Evolutionary conservation across 2,113 vertebrate genomes (phyloP).

Genomic region (Nyctereutes procyonoides): DNA sequence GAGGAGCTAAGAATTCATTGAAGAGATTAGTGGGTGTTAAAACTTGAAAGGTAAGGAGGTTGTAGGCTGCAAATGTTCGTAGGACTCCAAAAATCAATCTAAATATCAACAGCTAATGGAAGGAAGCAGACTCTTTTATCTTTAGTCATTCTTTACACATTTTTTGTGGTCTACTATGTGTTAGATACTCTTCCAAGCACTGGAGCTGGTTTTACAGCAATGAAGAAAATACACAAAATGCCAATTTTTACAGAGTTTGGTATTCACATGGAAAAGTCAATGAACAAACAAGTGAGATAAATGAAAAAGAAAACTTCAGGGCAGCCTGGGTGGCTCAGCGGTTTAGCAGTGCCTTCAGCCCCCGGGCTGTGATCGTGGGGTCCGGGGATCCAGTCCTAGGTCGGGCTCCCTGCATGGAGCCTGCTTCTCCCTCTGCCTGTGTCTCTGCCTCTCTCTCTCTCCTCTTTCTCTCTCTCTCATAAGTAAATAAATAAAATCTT

Average conservation of each 20-base stretch:
- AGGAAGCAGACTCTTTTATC: background rate
- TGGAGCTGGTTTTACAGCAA: background rate
- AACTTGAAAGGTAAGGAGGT: background rate
- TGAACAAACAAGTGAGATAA: background rate
- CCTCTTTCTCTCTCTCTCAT: no score
- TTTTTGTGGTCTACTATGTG: background rate
- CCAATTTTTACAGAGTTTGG: background rate
- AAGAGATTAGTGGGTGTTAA: background rate
- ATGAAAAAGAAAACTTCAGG: background rate
- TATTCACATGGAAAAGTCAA: background rate
- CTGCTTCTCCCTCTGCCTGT: no score
- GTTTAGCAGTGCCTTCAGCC: no score
- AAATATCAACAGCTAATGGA: background rate
- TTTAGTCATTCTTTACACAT: background rate
- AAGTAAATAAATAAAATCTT: no score
- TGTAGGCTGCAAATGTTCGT: background rate
- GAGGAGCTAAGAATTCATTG: background rate
- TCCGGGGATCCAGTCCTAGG: no score
- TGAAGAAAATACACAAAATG: background rate
- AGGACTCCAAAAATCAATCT: background rate
- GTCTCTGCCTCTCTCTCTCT: no score
- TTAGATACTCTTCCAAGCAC: background rate
- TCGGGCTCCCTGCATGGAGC: no score
- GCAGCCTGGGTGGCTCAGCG: no score
- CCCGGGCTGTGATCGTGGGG: no score